Base-by-base conservation (phyloP, 2,113 vertebrate species). In the Xiphophorus hellerii region DNA sequence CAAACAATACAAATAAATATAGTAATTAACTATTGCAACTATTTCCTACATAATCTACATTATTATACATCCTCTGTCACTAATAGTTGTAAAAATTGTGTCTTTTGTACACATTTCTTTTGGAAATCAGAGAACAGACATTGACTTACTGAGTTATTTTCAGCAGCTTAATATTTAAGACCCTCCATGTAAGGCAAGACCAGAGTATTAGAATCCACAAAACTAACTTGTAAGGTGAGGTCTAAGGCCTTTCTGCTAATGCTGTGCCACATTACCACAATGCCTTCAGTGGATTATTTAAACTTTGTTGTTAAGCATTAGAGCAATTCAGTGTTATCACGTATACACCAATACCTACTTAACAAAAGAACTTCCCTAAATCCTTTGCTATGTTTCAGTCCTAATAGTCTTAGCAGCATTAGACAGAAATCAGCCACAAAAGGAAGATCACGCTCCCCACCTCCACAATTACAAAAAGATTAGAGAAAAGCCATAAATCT, bases 391-490 rank as follows among this genome's bases (percentile, higher is more conserved):
- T 90, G 88, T 88, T 91, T 90, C 87, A 48, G 86, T 90, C 87
- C 84, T 89, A 90, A 90, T 85, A 88, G 84, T 89, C 86, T 93
- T 90, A 92, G 82, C 83, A 71, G 91, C 77, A 88, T 91, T 91
- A 92, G 87, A 85, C 80, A 80, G 77, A 80, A 75, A 87, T 73
- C 73, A 71, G 76, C 65, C 71, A 92, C 90, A 93, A 90, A 90
- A 87, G 84, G 87, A 84, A 89, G 85, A 89, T 86, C 82, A 66
- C 81, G 69, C 75, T 72, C 66, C 80, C 87, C 84, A 86, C 80
- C 83, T 80, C 77, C 87, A 90, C 90, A 91, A 92, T 91, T 92
- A 91, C 87, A 88, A 82, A 84, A 82, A 89, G 88, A 93, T 94
- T 91, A 92, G 78, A 39, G 60, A 68, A 62, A 84, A 62, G 60